These are phyloP conservation scores for Orthosia gracilis DNA, from an alignment of 2,888 invertebrate species.

Conservation along the genomic window DNA sequence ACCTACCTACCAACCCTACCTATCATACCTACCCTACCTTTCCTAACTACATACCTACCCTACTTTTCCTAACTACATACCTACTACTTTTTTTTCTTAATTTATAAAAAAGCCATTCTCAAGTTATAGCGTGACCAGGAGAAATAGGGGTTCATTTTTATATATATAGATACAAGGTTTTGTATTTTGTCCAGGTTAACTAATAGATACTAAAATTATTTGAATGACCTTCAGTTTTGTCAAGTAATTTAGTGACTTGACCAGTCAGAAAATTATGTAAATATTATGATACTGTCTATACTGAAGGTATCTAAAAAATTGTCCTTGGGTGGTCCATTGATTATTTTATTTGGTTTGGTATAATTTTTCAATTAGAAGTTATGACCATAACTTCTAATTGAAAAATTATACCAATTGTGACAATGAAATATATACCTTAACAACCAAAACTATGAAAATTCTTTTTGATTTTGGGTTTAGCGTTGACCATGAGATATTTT, in stretches of 20 bases:
- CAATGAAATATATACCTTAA: not conserved
- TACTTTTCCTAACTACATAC: too few species aligned
- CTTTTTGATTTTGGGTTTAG: not conserved
- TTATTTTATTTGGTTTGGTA: not conserved
- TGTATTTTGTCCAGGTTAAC: not conserved
- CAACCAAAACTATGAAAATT: not conserved
- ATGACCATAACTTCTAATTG: too few species aligned
- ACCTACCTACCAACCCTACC: too few species aligned
- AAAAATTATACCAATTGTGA: too few species aligned
- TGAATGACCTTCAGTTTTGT: not conserved
- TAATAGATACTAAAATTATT: not conserved
- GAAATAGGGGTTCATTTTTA: too few species aligned
- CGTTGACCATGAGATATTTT: not conserved
- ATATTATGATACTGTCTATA: not conserved
- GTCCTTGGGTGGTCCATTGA: not conserved
- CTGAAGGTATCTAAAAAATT: not conserved
- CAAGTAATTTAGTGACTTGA: not conserved
- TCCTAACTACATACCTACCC: too few species aligned
- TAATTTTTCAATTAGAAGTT: not conserved
- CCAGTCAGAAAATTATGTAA: conserved; percentile 1
- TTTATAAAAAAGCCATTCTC: too few species aligned
- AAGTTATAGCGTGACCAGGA: too few species aligned
- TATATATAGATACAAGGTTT: not conserved
- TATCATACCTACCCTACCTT: too few species aligned
- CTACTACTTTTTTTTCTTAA: too few species aligned